Evolutionary conservation across 2,797 vertebrate genomes (phyloP), one percentile per base, ranked within the genome.

Genomic region (Nyctalus aviator): DNA sequence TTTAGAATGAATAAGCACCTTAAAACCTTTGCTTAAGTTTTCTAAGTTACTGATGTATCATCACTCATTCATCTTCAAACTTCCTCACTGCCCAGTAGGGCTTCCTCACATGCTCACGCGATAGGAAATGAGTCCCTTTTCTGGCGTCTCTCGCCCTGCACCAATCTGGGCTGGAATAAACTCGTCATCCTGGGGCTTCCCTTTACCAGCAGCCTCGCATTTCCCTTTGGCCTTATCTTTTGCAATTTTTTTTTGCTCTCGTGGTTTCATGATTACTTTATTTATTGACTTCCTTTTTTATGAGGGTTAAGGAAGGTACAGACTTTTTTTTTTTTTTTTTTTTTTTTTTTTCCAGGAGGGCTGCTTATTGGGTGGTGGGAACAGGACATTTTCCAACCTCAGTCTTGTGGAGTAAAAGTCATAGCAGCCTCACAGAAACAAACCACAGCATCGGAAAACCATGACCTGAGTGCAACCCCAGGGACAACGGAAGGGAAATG

Each of bases 201-300:
- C 71, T 77, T 59, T 25, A 17, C 12, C 32, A 8, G 13, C 76
- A 14, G 9, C 32, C 69, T 59, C 9, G 3, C 4, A 6, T 84
- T 88, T 44, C n/a, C 62, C 73, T 82, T 44, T 59, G 55, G 75
- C 37, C 35, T 76, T 4, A 27, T 76, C n/a, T 68, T 12, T 73
- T 81, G 53, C 7, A 10, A 18, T 55, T 55, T 30, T 64, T 46
- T 46, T 84, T 64, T 85, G 8, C 84, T 69, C 35, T 79, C 92
- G 59, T 13, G 78, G 14, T 8, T 72, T 94, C 83, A 44, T 35
- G 32, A 17, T 85, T 85, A 76, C 55, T 78, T 73, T 81, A 71
- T 73, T 81, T 10, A 84, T 82, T 90, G 69, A 59, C 17, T 84
- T 79, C 72, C 13, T 18, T 64, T 92, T 92, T 81, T 68, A 48